Evolutionary conservation across 2,888 invertebrate species (phyloP).

Genomic region (Rosalia funebris): DNA sequence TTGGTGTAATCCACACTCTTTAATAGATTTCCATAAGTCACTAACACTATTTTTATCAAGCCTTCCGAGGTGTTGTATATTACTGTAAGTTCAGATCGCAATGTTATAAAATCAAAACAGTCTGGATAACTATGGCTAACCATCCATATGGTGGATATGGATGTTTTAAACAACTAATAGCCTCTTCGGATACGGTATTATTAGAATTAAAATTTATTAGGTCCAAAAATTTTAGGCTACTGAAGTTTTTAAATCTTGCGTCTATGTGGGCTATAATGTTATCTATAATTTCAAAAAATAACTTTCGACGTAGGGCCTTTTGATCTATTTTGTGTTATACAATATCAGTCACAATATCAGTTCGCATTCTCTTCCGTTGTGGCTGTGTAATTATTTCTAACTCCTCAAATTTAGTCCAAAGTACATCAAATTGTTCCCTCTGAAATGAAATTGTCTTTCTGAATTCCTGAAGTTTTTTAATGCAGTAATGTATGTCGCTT

Average conservation of each 20-base stretch:
- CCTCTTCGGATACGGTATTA: too few relatives aligned
- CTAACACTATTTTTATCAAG: background rate
- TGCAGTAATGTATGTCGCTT: background rate
- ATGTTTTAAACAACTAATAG: background rate
- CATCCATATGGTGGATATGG: too few relatives aligned
- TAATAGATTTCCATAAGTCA: background rate
- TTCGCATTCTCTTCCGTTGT: too few relatives aligned
- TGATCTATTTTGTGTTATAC: too few relatives aligned
- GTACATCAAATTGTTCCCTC: background rate
- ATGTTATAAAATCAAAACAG: background rate
- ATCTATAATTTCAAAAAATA: background rate
- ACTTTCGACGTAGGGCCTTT: background rate
- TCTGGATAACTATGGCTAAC: background rate
- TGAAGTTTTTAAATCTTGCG: background rate
- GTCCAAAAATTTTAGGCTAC: background rate
- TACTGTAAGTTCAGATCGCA: background rate
- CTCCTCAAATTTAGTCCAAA: background rate
- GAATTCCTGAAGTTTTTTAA: background rate
- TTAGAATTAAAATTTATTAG: background rate
- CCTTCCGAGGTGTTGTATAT: background rate
- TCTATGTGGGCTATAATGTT: background rate
- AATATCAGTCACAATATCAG: too few relatives aligned
- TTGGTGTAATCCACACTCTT: background rate
- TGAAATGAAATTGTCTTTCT: background rate
- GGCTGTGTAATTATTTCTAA: too few relatives aligned